Evolutionary conservation across 1,140 invertebrate species (phyloP), one percentile per base, ranked within the genome.

Genomic region (Papilio glaucus): DNA sequence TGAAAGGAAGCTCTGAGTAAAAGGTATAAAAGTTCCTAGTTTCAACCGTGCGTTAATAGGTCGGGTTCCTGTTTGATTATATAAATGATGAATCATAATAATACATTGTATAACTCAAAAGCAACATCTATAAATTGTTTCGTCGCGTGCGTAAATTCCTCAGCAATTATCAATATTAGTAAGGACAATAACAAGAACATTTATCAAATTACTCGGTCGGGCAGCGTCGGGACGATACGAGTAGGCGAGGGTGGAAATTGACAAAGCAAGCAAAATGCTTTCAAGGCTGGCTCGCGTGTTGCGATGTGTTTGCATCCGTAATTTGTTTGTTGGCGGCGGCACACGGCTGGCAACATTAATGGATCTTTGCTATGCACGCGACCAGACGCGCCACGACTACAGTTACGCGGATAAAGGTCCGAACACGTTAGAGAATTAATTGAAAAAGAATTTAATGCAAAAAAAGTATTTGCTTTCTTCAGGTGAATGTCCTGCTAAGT

Each of bases 321-420:
- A 92, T 92, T 91, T 92, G 90, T 92, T 92, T 90, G 88, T 86
- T 90, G 88, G 85, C 87, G 85, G 81, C 85, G 83, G 83, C 82
- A 77, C 77, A 85, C 80, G 82, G 83, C 85, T 84, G 85, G 81
- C 83, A 88, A 89, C 88, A 88, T 89, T 91, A 89, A 91, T 90
- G 88, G 86, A 89, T 88, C 84, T 86, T 74, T 67, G 81, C 76
- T 71, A 67, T 62, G 80, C 88, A 90, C 88, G 90, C 87, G 77
- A 90, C 73, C 77, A 79, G 75, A 71, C 72, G 63, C 61, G 72
- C 75, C 73, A 79, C 79, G 75, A 82, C 77, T 81, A 65, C 61
- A 49, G 42, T 61, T 24, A 37, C 63, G 26, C 42, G 42, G 29
- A 26, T 68, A 49, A 26, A 49, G 45, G 37, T 63, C 61, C 33